Conservation (phyloP, 2,888 invertebrate genomes). For the Ceraclea dissimilis region DNA sequence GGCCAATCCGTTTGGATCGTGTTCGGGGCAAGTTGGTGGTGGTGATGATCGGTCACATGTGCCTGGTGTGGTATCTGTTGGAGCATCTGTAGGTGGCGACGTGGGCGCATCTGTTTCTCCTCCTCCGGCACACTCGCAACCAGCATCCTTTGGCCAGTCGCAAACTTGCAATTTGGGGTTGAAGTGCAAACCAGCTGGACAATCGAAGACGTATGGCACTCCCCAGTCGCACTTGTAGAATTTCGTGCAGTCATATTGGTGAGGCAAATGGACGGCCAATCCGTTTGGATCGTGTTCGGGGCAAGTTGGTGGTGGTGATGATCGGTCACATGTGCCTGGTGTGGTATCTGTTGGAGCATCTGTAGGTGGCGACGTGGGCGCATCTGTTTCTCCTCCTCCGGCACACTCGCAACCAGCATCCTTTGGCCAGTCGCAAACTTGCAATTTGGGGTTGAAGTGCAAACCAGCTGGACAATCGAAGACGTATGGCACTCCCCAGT, state of each 20-base stretch:
- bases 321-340: not conserved
- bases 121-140: not conserved
- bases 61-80: not conserved
- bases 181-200: too few relatives aligned
- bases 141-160: not conserved
- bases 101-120: too few relatives aligned
- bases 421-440: conserved; percentile 30
- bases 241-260: conserved; percentile 24
- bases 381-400: not conserved
- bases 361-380: too few relatives aligned
- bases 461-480: too few relatives aligned
- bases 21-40: conserved; percentile 20
- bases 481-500: conserved; percentile 31
- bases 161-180: conserved; percentile 6
- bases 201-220: not conserved
- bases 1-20: conserved; percentile 16
- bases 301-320: not conserved
- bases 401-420: conserved; percentile 16
- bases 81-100: too few relatives aligned
- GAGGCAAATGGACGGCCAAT: conserved; percentile 24
- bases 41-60: not conserved
- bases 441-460: conserved; percentile 33
- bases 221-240: conserved; percentile 26
- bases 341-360: too few relatives aligned
- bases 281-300: not conserved